A percentile compares a stretch with the other conserved stretches of the same genome.
Evolutionary conservation across 2,888 invertebrate genomes (phyloP).

Genomic region (Tubulanus polymorphus): DNA sequence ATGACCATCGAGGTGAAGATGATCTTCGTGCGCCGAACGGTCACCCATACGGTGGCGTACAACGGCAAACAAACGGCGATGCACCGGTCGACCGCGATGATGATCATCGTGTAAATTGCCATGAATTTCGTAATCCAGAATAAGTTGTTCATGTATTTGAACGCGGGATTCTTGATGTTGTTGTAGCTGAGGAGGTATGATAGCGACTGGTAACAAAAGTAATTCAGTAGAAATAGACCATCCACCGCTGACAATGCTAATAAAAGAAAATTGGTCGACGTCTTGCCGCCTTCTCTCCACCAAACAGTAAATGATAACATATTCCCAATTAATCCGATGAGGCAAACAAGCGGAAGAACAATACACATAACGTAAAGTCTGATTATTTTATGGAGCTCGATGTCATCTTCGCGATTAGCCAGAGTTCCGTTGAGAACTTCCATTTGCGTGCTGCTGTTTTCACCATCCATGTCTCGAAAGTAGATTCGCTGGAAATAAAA

Average conservation of each 20-base stretch:
- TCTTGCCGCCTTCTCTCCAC: not conserved
- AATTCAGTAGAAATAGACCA: not conserved
- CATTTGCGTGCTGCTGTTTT: too few relatives aligned
- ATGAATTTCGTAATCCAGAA: not conserved
- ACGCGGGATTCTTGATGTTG: not conserved
- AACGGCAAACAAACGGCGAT: not conserved
- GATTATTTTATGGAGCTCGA: too few relatives aligned
- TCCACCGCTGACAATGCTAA: not conserved
- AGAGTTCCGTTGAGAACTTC: too few relatives aligned
- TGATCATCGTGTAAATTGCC: not conserved
- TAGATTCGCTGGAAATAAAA: too few relatives aligned
- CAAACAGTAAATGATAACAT: not conserved
- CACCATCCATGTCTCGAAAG: too few relatives aligned
- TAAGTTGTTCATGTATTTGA: not conserved
- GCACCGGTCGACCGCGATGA: not conserved
- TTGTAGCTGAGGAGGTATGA: not conserved
- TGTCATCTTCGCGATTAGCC: too few relatives aligned
- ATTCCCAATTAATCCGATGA: not conserved
- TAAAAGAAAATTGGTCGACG: not conserved
- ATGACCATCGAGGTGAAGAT: not conserved
- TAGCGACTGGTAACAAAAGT: not conserved
- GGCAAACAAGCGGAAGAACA: not conserved
- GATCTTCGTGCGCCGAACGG: not conserved
- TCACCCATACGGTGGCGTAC: not conserved
- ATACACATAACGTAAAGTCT: too few relatives aligned